phyloP scores from a whole-genome alignment of 2,797 vertebrate genomes.

The Babyrousa celebensis region DNA sequence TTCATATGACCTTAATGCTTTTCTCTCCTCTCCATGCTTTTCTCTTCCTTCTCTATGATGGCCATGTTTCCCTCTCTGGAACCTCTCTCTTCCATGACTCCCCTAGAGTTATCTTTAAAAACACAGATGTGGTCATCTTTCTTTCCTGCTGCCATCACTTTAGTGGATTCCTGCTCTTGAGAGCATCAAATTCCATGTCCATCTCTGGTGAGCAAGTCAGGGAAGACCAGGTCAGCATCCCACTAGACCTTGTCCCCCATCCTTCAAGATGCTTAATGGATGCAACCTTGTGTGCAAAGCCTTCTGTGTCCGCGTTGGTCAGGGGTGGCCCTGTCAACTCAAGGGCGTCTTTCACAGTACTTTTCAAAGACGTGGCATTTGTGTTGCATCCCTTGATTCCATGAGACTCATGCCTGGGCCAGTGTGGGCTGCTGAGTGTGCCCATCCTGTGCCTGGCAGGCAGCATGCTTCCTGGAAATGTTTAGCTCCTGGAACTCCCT shows the following conservation, averaged over 20 bases:
- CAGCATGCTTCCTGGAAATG: not conserved
- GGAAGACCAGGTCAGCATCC: not conserved
- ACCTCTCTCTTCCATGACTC: not conserved
- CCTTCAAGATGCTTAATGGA: not conserved
- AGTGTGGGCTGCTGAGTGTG: not conserved
- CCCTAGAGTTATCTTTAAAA: too few species aligned
- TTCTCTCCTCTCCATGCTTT: rapidly evolving
- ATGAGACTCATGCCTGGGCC: not conserved
- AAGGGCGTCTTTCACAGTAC: too few species aligned
- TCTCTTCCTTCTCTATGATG: rapidly evolving
- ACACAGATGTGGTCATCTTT: not conserved
- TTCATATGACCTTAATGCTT: rapidly evolving
- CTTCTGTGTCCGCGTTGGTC: too few species aligned
- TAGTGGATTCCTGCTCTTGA: rapidly evolving
- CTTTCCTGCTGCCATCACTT: too few species aligned
- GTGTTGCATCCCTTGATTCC: rapidly evolving
- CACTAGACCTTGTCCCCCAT: not conserved
- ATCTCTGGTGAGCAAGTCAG: too few species aligned
- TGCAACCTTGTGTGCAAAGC: rapidly evolving
- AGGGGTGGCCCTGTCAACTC: rapidly evolving
- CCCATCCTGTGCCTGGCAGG: not conserved
- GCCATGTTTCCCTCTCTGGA: rapidly evolving
- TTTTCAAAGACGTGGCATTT: not conserved
- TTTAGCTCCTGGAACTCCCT: not conserved
- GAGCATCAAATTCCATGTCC: not conserved